Evolutionary conservation across 2,888 invertebrate species (phyloP).

Genomic region (Byasa hedistus): DNA sequence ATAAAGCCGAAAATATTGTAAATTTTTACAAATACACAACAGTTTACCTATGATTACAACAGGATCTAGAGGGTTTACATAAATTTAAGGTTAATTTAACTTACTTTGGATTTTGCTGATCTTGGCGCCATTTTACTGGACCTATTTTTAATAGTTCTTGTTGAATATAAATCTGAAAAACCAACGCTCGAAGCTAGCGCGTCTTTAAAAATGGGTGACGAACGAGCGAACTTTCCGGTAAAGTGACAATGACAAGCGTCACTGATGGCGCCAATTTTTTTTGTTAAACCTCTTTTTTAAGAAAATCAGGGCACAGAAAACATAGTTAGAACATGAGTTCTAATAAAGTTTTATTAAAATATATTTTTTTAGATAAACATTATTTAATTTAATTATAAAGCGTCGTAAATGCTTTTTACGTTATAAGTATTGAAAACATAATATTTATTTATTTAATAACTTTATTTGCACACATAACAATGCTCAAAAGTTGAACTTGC

Average conservation of each 20-base stretch:
- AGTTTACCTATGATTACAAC: slow-evolving; percentile 1
- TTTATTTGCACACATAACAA: too few species aligned
- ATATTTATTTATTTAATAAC: too few species aligned
- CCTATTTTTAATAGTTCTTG: slow-evolving; percentile 38
- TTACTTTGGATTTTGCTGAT: slow-evolving; percentile 68
- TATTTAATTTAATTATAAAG: too few species aligned
- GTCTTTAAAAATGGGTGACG: slow-evolving; percentile 47
- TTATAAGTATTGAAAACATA: too few species aligned
- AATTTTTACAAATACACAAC: slow-evolving; percentile 7
- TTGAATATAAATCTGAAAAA: slow-evolving; percentile 37
- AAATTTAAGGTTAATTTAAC: slow-evolving; percentile 25
- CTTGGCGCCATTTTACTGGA: slow-evolving; percentile 64
- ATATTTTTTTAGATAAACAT: too few species aligned
- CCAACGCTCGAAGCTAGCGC: slow-evolving; percentile 40
- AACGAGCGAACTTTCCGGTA: slow-evolving; percentile 67
- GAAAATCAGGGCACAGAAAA: slow-evolving; percentile 8
- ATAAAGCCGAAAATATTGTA: background rate
- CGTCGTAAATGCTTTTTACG: too few species aligned
- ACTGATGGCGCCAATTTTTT: slow-evolving; percentile 61
- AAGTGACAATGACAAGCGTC: slow-evolving; percentile 68
- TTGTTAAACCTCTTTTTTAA: slow-evolving; percentile 31
- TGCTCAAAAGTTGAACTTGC: too few species aligned
- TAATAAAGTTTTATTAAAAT: too few species aligned
- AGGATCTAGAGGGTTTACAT: background rate
- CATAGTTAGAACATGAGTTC: too few species aligned